Evolutionary conservation across 2,797 vertebrate genomes (phyloP).

Genomic region (Percopsis omiscomaycus): DNA sequence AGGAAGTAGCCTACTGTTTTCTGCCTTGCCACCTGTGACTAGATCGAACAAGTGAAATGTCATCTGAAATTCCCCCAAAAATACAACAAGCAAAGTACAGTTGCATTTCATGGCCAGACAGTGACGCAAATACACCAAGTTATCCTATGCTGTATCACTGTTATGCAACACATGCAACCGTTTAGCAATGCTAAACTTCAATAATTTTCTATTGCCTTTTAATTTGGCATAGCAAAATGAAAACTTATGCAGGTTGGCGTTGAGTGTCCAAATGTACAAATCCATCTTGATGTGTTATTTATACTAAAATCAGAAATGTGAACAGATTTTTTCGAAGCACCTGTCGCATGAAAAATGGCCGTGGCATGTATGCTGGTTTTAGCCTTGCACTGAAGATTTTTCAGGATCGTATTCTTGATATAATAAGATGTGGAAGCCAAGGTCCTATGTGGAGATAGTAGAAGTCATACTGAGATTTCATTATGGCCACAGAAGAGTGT

Average conservation of each 20-base stretch:
- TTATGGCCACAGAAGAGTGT: constrained; percentile 31
- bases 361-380: constrained; percentile 15
- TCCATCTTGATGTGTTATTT: constrained; percentile 54
- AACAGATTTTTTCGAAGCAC: constrained; percentile 59
- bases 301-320: constrained; percentile 47
- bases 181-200: no score
- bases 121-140: no score
- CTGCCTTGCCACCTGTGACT: no score
- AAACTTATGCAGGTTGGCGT: not conserved
- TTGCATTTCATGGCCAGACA: no score
- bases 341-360: constrained; percentile 64
- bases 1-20: no score
- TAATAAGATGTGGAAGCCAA: constrained; percentile 50
- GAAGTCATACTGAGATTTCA: constrained; percentile 49
- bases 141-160: no score
- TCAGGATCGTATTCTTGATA: constrained; percentile 41
- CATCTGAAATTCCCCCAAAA: no score
- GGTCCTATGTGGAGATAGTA: constrained; percentile 40
- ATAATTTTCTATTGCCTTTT: no score
- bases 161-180: no score
- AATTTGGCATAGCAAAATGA: no score
- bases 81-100: no score
- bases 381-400: constrained; percentile 46
- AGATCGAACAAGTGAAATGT: no score
- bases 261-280: constrained; percentile 20